Conservation (phyloP, 2,113 vertebrate genomes). For the Ophthalmolycus amberensis region DNA sequence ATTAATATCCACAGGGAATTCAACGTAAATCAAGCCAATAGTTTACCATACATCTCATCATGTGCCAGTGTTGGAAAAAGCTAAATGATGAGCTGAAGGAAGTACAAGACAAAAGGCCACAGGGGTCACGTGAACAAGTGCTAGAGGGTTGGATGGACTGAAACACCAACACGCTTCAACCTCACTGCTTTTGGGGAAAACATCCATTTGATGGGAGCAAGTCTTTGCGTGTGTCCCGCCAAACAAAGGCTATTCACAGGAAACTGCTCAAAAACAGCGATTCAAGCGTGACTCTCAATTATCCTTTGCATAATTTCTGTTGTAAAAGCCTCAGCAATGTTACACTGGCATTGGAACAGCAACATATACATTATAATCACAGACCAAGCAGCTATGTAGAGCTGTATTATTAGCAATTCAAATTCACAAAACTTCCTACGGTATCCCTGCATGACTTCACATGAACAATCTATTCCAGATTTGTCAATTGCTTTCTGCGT, state of each 20-base stretch:
- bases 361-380: conserved; percentile 29
- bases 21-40: conserved; percentile 17
- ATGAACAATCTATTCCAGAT: conserved; percentile 69
- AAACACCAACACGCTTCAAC: neutral
- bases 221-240: conserved; percentile 19
- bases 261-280: conserved; percentile 30
- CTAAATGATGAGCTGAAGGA: conserved; percentile 23
- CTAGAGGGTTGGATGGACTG: neutral
- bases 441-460: conserved; percentile 67
- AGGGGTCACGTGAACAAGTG: neutral
- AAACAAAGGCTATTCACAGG: conserved; percentile 15
- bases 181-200: conserved; percentile 1
- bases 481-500: conserved; percentile 55
- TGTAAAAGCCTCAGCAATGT: conserved; percentile 11
- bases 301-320: conserved; percentile 25
- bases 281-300: conserved; percentile 37
- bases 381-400: conserved; percentile 25
- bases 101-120: conserved; percentile 5
- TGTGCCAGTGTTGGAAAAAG: neutral
- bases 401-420: conserved; percentile 29
- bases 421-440: conserved; percentile 39
- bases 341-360: conserved; percentile 7
- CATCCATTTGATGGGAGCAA: neutral
- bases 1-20: conserved; percentile 31
- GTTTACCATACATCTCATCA: conserved; percentile 15